These are phyloP conservation scores for Acromyrmex charruanus DNA, from an alignment of 1,140 invertebrate species.

Conservation along the genomic window DNA sequence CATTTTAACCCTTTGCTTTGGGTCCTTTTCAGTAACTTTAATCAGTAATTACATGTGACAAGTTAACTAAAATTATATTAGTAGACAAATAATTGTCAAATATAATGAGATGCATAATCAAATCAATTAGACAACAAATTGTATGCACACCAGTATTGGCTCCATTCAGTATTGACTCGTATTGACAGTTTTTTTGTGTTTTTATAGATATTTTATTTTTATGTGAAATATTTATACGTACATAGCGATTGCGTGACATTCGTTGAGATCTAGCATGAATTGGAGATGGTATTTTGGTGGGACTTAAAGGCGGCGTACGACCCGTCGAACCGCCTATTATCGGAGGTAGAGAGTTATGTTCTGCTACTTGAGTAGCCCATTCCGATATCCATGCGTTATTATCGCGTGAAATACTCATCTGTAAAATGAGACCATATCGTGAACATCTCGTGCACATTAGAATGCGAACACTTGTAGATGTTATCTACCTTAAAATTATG, in stretches of 20 bases:
- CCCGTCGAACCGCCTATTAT: slow-evolving; percentile 77
- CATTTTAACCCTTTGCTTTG: no score
- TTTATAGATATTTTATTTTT: background rate
- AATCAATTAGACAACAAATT: no score
- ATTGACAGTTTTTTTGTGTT: background rate
- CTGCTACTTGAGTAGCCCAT: slow-evolving; percentile 87
- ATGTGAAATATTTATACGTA: slow-evolving; percentile 55
- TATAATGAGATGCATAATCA: no score
- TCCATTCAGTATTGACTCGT: no score
- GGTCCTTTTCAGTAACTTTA: no score
- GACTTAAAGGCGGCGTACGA: slow-evolving; percentile 88
- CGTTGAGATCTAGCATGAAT: slow-evolving; percentile 86
- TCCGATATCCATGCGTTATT: slow-evolving; percentile 87
- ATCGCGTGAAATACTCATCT: slow-evolving; percentile 76
- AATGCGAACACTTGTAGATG: slow-evolving; percentile 3
- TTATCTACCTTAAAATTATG: slow-evolving; percentile 80
- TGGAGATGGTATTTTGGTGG: slow-evolving; percentile 89
- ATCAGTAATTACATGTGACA: no score
- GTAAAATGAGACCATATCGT: slow-evolving; percentile 32
- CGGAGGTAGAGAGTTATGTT: slow-evolving; percentile 83
- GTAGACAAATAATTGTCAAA: slow-evolving; percentile 1
- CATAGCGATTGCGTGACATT: slow-evolving; percentile 72
- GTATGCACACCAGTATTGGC: no score
- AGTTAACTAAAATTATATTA: no score
- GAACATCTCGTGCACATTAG: background rate